Percentiles rank a stretch among this genome's conserved stretches.
Conservation (phyloP, 2,113 vertebrate genomes). For the Ia io region DNA sequence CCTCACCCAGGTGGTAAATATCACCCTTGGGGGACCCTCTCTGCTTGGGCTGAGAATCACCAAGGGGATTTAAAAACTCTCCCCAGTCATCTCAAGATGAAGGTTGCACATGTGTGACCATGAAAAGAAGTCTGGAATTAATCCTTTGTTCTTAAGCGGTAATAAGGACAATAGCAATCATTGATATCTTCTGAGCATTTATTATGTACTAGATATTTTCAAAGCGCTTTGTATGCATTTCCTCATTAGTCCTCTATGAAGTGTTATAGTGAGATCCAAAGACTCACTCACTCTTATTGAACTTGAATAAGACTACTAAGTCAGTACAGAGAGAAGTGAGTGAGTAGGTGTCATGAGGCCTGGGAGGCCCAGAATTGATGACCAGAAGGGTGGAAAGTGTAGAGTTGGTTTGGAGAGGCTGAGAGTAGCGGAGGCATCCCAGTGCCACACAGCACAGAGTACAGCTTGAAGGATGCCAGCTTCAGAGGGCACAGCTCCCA, state of each 20-base stretch:
- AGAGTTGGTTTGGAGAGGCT: not conserved
- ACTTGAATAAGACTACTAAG: not conserved
- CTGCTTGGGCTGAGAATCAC: not conserved
- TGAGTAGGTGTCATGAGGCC: not conserved
- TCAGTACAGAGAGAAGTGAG: not conserved
- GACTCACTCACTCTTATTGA: not conserved
- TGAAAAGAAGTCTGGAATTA: not conserved
- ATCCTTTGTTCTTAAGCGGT: not conserved
- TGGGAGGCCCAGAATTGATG: fast-evolving
- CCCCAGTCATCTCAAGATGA: not conserved
- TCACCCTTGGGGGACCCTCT: not conserved
- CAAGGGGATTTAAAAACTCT: not conserved
- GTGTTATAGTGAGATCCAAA: not conserved
- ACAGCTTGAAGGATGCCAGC: not conserved
- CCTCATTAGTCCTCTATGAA: not conserved
- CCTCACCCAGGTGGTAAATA: not conserved
- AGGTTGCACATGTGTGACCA: not conserved
- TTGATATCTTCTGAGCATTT: not conserved
- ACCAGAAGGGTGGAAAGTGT: not conserved
- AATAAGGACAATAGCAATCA: too few species aligned
- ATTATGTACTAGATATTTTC: not conserved
- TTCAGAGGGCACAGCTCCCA: too few species aligned
- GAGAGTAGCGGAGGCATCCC: not conserved
- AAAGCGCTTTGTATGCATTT: not conserved
- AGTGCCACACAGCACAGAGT: too few species aligned